Conservation (phyloP, 2,888 invertebrate species). For the Sinhomidia bicolor region DNA sequence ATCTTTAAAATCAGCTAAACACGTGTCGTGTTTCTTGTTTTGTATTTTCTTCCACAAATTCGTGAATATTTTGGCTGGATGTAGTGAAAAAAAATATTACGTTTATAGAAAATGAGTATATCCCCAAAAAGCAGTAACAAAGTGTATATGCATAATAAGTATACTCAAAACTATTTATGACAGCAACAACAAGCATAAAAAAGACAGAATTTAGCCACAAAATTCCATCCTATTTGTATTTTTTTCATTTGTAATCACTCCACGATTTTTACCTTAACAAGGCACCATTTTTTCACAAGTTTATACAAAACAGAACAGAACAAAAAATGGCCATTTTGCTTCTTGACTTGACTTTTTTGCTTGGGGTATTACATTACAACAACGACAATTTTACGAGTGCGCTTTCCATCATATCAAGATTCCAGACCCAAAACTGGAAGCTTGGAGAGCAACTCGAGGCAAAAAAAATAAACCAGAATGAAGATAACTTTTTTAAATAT, state of each 20-base stretch:
- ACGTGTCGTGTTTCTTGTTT: constrained; percentile 51
- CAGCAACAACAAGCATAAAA: not conserved
- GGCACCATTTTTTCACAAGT: constrained; percentile 40
- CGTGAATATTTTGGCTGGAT: too few relatives aligned
- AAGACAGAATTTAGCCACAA: not conserved
- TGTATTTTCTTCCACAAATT: constrained; percentile 12
- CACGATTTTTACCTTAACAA: constrained; percentile 48
- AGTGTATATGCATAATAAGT: too few relatives aligned
- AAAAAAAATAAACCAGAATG: not conserved
- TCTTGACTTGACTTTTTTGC: too few relatives aligned
- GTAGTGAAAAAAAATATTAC: too few relatives aligned
- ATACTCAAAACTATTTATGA: not conserved
- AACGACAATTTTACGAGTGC: not conserved
- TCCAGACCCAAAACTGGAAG: not conserved
- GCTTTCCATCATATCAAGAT: not conserved
- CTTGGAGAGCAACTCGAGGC: not conserved
- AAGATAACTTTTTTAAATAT: too few relatives aligned
- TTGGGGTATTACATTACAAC: not conserved
- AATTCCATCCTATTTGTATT: not conserved
- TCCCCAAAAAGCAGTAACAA: too few relatives aligned
- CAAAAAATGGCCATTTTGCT: not conserved
- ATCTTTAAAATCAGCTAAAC: constrained; percentile 51
- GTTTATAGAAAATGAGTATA: too few relatives aligned
- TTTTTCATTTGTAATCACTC: constrained; percentile 9
- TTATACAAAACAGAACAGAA: constrained; percentile 6